Conservation (phyloP, 2,113 vertebrate species). For the Melanerpes aurifrons region DNA sequence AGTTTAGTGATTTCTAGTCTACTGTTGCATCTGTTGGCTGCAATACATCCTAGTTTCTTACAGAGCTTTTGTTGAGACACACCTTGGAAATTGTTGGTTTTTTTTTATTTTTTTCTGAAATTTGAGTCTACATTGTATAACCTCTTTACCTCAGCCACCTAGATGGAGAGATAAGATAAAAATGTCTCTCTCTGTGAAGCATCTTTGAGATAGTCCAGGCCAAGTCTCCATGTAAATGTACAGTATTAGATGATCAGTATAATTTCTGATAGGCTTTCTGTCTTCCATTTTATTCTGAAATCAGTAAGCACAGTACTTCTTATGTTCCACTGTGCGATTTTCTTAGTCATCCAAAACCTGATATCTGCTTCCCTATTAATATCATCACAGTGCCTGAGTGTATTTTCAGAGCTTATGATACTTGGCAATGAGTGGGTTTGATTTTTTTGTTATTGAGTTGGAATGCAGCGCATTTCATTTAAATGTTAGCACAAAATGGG, state of each 20-base stretch:
- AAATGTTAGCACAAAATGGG: slow-evolving; percentile 68
- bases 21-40: not conserved
- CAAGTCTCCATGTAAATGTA: not conserved
- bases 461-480: slow-evolving; percentile 69
- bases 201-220: slow-evolving; percentile 23
- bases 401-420: slow-evolving; percentile 71
- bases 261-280: slow-evolving; percentile 40
- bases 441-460: slow-evolving; percentile 79
- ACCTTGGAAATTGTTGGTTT: not conserved
- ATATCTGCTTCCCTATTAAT: slow-evolving; percentile 74
- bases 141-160: slow-evolving; percentile 12
- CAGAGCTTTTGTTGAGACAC: not conserved
- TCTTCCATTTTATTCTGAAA: slow-evolving; percentile 50
- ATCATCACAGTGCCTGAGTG: slow-evolving; percentile 73
- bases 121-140: not conserved
- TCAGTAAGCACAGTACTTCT: slow-evolving; percentile 56
- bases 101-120: not conserved
- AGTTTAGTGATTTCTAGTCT: not conserved
- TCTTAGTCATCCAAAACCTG: slow-evolving; percentile 71
- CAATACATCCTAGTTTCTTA: not conserved
- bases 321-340: slow-evolving; percentile 57
- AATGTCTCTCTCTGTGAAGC: not conserved
- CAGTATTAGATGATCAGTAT: not conserved
- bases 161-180: slow-evolving; percentile 39
- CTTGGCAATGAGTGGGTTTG: slow-evolving; percentile 55